Base-by-base conservation (phyloP, 1,140 invertebrate species). In the Zophobas atratus region DNA sequence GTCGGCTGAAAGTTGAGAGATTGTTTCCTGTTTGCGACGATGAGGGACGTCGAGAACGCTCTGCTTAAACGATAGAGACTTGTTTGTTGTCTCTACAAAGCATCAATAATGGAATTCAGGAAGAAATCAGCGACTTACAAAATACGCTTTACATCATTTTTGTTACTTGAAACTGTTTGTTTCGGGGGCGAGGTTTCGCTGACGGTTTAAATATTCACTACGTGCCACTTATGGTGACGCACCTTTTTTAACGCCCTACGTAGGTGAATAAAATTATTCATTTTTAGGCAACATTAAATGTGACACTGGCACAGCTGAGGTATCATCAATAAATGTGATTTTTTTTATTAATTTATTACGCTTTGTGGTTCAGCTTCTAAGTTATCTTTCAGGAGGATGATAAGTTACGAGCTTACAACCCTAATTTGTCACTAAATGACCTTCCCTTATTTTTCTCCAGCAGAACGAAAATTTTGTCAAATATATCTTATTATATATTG, bases 261-360 rank as follows among this genome's bases (percentile, higher is more conserved):
- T 4, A 43, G 39, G 38, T 67, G 60, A 41, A 67, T 67, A 67
- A 67, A 67, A 67, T 43, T 67, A 67, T 67, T 67, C 60, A 67
- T 67, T 67, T 67, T 67, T 43, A 43, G 39, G 38, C n/a, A 43
- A 41, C 60, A 43, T 43, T 43, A 33, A 67, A 67, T 67, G 38
- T 67, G 39, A 67, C 60, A 43, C 60, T 2, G 4, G 6, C 60
- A 43, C 60, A 43, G 38, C 60, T 41, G 60, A 43, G 60, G 60
- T 67, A 43, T 67, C 60, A 67, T 67, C 60, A 67, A 67, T 67
- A 60, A 60, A 60, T 67, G 60, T 3, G 60, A 46, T 67, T 67
- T 67, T 67, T 67, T 67, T 67, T 6, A 67, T 67, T 67, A 41
- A 67, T 41, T 67, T 67, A 67, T 43, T 43, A 67, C 39, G 8